Percentiles rank a stretch among this genome's conserved stretches.
Conservation (phyloP, 2,113 vertebrate species). For the Coreoperca whiteheadi region DNA sequence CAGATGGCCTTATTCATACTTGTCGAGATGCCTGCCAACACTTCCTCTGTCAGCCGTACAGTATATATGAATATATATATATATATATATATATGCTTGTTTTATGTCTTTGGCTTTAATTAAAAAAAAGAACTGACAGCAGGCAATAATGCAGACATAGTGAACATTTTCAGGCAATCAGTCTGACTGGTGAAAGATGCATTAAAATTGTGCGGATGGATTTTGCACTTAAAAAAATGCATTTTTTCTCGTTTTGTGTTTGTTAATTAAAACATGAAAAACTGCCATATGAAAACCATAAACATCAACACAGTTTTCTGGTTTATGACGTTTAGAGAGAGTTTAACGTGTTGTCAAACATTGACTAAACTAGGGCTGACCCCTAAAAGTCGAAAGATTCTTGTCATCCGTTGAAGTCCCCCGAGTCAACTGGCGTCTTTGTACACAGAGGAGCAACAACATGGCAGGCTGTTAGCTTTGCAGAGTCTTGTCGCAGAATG, state of each 20-base stretch:
- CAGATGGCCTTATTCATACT: constrained; percentile 76
- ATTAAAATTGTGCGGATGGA: not conserved
- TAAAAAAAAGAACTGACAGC: constrained; percentile 10
- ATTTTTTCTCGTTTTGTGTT: not conserved
- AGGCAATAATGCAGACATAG: constrained; percentile 14
- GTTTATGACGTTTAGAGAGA: not conserved
- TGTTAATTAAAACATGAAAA: not conserved
- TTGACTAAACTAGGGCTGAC: not conserved
- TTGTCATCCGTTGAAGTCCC: not conserved
- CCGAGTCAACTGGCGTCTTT: accelerated
- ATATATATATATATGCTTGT: no score
- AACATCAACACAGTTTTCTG: not conserved
- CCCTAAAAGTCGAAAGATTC: not conserved
- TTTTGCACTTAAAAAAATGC: not conserved
- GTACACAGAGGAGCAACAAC: not conserved
- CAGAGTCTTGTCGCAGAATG: not conserved
- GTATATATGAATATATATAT: constrained; percentile 28
- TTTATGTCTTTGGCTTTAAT: constrained; percentile 28
- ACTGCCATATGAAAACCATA: not conserved
- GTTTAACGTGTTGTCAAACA: not conserved
- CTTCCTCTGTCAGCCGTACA: constrained; percentile 35
- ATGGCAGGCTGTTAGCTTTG: not conserved
- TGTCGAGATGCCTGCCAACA: constrained; percentile 60
- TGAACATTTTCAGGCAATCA: constrained; percentile 15
- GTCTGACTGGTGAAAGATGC: constrained; percentile 10